Percentiles rank a stretch among this genome's conserved stretches.
These are phyloP conservation scores for Hyposmocoma kahamanoa DNA, from an alignment of 1,140 invertebrate genomes.

Conservation along the genomic window DNA sequence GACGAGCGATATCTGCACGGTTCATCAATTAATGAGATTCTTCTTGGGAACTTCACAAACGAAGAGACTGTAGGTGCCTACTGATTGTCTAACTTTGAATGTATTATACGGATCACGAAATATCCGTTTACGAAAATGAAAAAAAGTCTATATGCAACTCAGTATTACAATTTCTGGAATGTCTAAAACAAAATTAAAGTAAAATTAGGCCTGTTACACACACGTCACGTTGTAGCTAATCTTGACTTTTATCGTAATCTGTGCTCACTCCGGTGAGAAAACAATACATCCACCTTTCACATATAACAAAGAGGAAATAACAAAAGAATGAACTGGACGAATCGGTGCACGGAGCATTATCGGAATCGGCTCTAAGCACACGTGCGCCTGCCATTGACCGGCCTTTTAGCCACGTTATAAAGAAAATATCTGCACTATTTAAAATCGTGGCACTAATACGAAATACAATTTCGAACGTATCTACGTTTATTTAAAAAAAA, in stretches of 20 bases:
- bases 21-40: not conserved
- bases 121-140: too few species aligned
- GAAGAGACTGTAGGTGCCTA: too few species aligned
- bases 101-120: too few species aligned
- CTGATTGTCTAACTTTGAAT: too few species aligned
- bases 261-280: constrained; percentile 49
- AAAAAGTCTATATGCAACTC: too few species aligned
- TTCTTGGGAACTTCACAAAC: too few species aligned
- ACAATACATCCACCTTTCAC: constrained; percentile 62
- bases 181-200: too few species aligned
- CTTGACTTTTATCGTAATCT: constrained; percentile 64
- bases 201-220: constrained; percentile 44
- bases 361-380: constrained; percentile 34
- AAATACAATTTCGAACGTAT: too few species aligned
- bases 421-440: constrained; percentile 11
- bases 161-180: too few species aligned
- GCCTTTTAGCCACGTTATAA: constrained; percentile 20
- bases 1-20: not conserved
- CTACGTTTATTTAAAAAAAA: too few species aligned
- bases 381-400: constrained; percentile 32
- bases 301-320: constrained; percentile 61
- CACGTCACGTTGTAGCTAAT: constrained; percentile 61
- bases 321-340: constrained; percentile 58
- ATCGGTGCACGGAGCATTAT: constrained; percentile 55
- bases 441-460: too few species aligned